Base-by-base conservation (phyloP, 2,888 invertebrate species). In the Calameuta filiformis region DNA sequence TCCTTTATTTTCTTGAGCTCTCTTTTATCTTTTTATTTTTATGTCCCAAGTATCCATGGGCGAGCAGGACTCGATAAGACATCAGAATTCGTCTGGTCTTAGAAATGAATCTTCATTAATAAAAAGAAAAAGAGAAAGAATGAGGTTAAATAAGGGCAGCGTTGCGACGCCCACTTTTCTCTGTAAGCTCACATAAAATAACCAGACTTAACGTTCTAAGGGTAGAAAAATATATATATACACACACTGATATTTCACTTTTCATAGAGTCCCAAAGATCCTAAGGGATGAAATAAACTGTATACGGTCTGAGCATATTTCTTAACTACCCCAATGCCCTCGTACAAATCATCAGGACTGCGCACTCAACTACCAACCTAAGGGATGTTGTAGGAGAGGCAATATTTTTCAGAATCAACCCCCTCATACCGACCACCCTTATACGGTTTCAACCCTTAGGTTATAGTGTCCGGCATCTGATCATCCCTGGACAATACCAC, bases 321-420 rank as follows among this genome's bases (percentile, higher is more conserved):
- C 71, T 77, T 69, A 68, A 40, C 79, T 68, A 69, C 74, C 68
- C 73, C 75, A 76, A 77, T 74, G 31, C 73, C 56, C 56, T 23
- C 79, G 82, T 86, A 86, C 85, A 85, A 87, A 87, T 87, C 85
- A 85, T 83, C 81, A 80, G 78, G 80, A 81, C 82, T 81, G 75
- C 78, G 23, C 56, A 56, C 56, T 56, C 56, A 56, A 56, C 56
- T 56, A 9, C 23, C 23, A 56, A 23, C 37, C 77, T 80, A 79
- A 78, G 76, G 75, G 33, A 84, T 80, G 82, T 83, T 85, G 84
- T 85, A 79, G 85, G 83, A 86, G 80, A 80, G 81, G 82, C 79
- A 82, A 85, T 84, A 86, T 87, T 84, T 85, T 86, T 87, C 83
- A 85, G 78, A 84, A 82, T 84, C 82, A 83, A 71, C 71, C 56